Percentiles rank a stretch among this genome's conserved stretches.
Conservation (phyloP, 2,888 invertebrate genomes). For the Dicycla oo region DNA sequence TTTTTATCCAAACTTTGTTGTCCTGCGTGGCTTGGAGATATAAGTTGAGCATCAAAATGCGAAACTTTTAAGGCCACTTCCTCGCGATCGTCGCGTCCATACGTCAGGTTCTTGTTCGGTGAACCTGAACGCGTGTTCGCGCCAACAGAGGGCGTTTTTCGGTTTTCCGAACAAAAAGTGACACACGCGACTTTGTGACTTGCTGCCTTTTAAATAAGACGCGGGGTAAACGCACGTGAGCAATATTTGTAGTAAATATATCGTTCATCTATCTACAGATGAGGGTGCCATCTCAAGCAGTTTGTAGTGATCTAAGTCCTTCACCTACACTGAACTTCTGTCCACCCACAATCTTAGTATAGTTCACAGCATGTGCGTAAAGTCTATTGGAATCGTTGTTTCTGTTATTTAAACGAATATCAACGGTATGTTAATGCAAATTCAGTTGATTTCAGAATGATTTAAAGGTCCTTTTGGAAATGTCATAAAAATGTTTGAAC, state of each 20-base stretch:
- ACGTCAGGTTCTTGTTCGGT: no score
- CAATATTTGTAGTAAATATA: not conserved
- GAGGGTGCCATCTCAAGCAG: not conserved
- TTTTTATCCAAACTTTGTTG: not conserved
- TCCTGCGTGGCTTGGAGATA: not conserved
- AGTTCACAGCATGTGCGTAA: no score
- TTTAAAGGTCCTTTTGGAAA: no score
- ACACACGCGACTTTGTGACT: no score
- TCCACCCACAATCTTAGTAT: not conserved
- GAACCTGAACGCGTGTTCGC: no score
- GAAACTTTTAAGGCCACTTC: not conserved
- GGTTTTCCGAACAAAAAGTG: no score
- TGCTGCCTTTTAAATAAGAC: no score
- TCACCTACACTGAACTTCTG: not conserved
- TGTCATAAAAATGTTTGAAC: no score
- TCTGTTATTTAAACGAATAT: not conserved
- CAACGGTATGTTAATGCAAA: not conserved
- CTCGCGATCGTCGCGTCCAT: no score
- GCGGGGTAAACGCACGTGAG: no score
- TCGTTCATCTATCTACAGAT: not conserved
- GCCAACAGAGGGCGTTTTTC: no score
- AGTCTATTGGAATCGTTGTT: no score
- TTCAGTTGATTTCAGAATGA: not conserved
- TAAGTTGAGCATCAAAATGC: not conserved
- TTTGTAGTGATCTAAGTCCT: not conserved